A percentile compares a stretch with the other conserved stretches of the same genome.
Evolutionary conservation across 1,140 invertebrate species (phyloP).

Genomic region (Penaeus chinensis): DNA sequence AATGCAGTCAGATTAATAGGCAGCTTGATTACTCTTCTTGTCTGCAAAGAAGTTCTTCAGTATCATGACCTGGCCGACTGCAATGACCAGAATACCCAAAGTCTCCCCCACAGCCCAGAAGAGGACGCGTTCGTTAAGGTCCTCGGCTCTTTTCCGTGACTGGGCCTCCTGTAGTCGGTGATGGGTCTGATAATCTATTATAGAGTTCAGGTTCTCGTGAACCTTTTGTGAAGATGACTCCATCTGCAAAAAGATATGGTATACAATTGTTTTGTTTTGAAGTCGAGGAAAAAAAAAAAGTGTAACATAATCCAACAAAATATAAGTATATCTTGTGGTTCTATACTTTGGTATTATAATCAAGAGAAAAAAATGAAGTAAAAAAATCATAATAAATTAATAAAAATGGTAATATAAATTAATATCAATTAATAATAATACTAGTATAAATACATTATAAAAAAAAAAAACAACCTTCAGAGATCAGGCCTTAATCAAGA

Average conservation of each 20-base stretch:
- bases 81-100: constrained; percentile 83
- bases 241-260: constrained; percentile 76
- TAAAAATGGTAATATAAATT: too few species aligned
- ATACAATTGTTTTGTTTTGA: not conserved
- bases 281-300: not conserved
- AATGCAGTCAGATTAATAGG: constrained; percentile 32
- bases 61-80: constrained; percentile 89
- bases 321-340: too few species aligned
- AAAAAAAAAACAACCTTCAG: not conserved
- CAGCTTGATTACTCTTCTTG: constrained; percentile 54
- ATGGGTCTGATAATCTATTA: constrained; percentile 96
- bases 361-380: too few species aligned
- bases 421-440: too few species aligned
- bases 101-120: constrained; percentile 94
- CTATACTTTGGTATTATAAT: too few species aligned
- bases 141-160: constrained; percentile 92
- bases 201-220: constrained; percentile 86
- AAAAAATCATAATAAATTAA: too few species aligned
- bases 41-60: constrained; percentile 96
- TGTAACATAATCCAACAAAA: not conserved
- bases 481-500: too few species aligned
- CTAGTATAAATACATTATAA: not conserved
- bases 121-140: constrained; percentile 92
- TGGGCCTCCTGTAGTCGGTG: constrained; percentile 94
- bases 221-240: constrained; percentile 90